A percentile compares a stretch with the other conserved stretches of the same genome.
phyloP scores from a whole-genome alignment of 2,888 invertebrate genomes.

The Drosophila helvetica region DNA sequence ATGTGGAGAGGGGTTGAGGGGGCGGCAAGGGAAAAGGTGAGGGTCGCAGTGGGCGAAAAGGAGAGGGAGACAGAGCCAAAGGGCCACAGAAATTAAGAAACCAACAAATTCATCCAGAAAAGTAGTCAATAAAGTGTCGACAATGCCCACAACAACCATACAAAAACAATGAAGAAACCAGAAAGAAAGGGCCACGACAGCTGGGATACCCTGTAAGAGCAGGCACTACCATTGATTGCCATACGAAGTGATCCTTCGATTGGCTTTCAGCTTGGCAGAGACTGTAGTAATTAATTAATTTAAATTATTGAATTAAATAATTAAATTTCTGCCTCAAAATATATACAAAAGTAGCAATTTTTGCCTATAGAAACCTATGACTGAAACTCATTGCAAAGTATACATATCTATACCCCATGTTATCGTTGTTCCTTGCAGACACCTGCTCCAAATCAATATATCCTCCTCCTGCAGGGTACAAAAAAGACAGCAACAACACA shows the following conservation, averaged over 20 bases:
- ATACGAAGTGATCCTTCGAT: neutral
- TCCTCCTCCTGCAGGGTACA: neutral
- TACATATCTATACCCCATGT: too few species aligned
- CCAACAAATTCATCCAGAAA: constrained; percentile 82
- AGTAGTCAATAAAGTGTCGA: constrained; percentile 82
- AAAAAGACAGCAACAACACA: constrained; percentile 43
- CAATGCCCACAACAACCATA: constrained; percentile 70
- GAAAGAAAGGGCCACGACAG: constrained; percentile 2
- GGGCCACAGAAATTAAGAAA: constrained; percentile 76
- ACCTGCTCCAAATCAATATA: neutral
- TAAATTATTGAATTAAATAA: too few species aligned
- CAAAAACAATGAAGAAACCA: constrained; percentile 35
- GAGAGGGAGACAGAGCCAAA: constrained; percentile 53
- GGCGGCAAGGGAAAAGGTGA: constrained; percentile 73
- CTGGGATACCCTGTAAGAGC: neutral
- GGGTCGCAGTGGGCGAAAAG: constrained; percentile 37
- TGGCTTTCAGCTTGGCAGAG: neutral
- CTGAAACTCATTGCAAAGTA: neutral
- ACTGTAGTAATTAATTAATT: too few species aligned
- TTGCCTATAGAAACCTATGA: constrained; percentile 9
- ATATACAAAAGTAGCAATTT: too few species aligned
- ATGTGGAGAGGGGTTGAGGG: constrained; percentile 61
- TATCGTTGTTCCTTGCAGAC: too few species aligned
- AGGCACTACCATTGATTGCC: neutral
- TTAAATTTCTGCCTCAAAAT: too few species aligned